phyloP scores from a whole-genome alignment of 2,113 vertebrate genomes.

The Rhinoderma darwinii region DNA sequence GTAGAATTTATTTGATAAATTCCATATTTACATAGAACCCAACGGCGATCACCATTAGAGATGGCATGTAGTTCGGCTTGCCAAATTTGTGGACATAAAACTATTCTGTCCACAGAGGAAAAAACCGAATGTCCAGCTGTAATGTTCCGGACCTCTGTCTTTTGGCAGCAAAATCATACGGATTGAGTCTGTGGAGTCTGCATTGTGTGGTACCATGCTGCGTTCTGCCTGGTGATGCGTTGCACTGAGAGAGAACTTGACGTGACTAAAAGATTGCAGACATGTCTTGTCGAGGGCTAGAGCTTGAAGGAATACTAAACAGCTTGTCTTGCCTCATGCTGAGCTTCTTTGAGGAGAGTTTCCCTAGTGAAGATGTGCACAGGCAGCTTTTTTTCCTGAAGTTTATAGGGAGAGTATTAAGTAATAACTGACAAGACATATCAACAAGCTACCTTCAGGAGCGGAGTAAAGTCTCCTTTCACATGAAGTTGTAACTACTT shows the following conservation, averaged over 20 bases:
- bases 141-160: constrained; percentile 9
- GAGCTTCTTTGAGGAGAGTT: constrained; percentile 15
- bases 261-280: constrained; percentile 54
- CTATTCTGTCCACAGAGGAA: not conserved
- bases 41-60: not conserved
- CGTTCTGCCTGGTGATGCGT: constrained; percentile 54
- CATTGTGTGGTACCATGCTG: constrained; percentile 48
- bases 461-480: constrained; percentile 17
- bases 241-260: constrained; percentile 49
- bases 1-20: not conserved
- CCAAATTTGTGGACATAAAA: constrained; percentile 3
- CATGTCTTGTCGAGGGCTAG: constrained; percentile 51
- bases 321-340: constrained; percentile 44
- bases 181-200: constrained; percentile 33
- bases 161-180: constrained; percentile 39
- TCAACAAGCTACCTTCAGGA: constrained; percentile 5
- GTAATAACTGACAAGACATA: constrained; percentile 41
- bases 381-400: constrained; percentile 15
- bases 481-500: constrained; percentile 1
- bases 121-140: not conserved
- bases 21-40: not conserved
- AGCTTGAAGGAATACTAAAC: constrained; percentile 53
- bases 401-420: constrained; percentile 22
- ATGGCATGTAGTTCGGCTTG: not conserved
- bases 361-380: constrained; percentile 32